Evolutionary conservation across 2,888 invertebrate genomes (phyloP).

Genomic region (Rhaphigaster nebulosa): DNA sequence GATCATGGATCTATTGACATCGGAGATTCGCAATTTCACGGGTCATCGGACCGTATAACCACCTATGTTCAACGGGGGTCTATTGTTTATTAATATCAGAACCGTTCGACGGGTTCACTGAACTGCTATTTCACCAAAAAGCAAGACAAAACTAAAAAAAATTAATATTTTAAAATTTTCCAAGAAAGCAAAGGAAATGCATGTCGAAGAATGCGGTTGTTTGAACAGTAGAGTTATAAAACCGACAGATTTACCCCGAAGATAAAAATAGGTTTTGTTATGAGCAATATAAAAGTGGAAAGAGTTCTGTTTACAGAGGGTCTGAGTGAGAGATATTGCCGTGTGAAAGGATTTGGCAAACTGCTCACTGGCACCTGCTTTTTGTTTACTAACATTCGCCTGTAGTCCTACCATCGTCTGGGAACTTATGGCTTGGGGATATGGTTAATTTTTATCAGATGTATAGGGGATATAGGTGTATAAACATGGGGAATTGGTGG

Average conservation of each 20-base stretch:
- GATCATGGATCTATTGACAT: not conserved
- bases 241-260: not conserved
- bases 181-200: slow-evolving; percentile 14
- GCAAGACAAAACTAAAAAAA: not conserved
- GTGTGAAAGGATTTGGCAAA: slow-evolving; percentile 42
- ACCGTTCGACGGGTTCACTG: not conserved
- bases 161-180: not conserved
- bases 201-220: slow-evolving; percentile 13
- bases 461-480: not conserved
- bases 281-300: slow-evolving; percentile 25
- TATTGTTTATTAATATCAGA: not conserved
- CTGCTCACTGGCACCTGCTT: not conserved
- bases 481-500: too few relatives aligned
- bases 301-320: not conserved
- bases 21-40: slow-evolving; percentile 21
- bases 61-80: not conserved
- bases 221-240: not conserved
- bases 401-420: not conserved
- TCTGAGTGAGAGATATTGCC: not conserved
- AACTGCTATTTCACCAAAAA: not conserved
- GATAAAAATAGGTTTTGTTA: slow-evolving; percentile 27
- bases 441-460: not conserved
- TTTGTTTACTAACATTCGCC: not conserved
- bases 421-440: not conserved
- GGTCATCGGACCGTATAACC: slow-evolving; percentile 36